Percentiles rank a stretch among this genome's conserved stretches.
These are phyloP conservation scores for Characodon lateralis DNA, from an alignment of 2,797 vertebrate genomes.

Conservation along the genomic window DNA sequence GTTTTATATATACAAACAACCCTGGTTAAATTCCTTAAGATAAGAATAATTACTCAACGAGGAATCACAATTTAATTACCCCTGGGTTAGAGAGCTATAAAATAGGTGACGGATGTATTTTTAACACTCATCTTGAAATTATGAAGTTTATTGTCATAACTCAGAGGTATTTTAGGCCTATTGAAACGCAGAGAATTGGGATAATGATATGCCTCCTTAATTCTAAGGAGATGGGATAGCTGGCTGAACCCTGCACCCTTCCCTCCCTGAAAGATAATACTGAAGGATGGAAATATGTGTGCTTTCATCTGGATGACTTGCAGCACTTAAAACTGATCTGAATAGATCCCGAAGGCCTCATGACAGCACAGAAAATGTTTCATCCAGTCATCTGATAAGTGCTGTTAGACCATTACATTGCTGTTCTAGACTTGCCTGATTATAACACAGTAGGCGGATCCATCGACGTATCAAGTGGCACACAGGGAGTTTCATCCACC, in stretches of 20 bases:
- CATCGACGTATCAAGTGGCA: conserved; percentile 56
- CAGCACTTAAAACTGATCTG: conserved; percentile 22
- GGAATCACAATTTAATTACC: neutral
- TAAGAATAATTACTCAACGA: neutral
- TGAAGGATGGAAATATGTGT: conserved; percentile 13
- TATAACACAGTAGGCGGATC: conserved; percentile 35
- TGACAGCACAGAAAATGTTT: conserved; percentile 23
- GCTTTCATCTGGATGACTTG: conserved; percentile 25
- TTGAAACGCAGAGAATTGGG: neutral
- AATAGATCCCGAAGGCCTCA: conserved; percentile 12
- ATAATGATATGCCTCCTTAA: neutral
- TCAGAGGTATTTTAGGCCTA: neutral
- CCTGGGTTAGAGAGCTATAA: neutral
- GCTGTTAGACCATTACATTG: neutral
- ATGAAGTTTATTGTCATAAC: too few relatives aligned
- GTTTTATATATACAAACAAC: neutral
- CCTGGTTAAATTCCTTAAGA: neutral
- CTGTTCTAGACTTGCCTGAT: conserved; percentile 21
- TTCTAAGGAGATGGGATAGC: neutral
- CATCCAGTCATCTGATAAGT: conserved; percentile 16
- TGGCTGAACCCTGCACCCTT: conserved; percentile 26
- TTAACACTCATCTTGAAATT: neutral
- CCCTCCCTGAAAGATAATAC: conserved; percentile 36
- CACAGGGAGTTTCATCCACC: conserved; percentile 41
- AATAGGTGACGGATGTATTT: neutral